Percentiles rank a stretch among this genome's conserved stretches.
Conservation (phyloP, 2,797 vertebrate genomes). For the Aeoliscus strigatus region DNA sequence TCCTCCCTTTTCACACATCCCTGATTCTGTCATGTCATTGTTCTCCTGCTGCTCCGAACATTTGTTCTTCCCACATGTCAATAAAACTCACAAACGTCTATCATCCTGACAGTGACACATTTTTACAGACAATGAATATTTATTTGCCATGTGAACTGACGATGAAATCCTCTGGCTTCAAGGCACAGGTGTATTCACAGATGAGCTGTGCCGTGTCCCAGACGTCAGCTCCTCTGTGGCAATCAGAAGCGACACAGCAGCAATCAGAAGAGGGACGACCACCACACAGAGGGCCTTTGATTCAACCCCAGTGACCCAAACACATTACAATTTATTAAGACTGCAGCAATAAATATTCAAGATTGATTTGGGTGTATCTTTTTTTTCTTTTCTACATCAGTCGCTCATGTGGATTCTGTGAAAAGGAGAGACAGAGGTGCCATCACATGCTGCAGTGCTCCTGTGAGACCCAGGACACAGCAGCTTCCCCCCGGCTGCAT, state of each 20-base stretch:
- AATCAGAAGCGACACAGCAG: constrained; percentile 43
- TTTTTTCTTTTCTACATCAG: constrained; percentile 27
- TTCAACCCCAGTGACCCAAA: constrained; percentile 32
- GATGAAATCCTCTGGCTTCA: constrained; percentile 11
- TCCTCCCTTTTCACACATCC: constrained; percentile 57
- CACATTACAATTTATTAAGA: constrained; percentile 41
- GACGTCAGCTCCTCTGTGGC: constrained; percentile 36
- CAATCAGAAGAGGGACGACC: constrained; percentile 50
- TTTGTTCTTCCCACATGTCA: constrained; percentile 30
- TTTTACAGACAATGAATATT: constrained; percentile 48
- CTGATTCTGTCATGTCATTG: constrained; percentile 55
- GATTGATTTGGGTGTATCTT: constrained; percentile 16
- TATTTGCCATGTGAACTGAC: constrained; percentile 24
- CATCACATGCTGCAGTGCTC: constrained; percentile 47
- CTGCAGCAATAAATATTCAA: constrained; percentile 19
- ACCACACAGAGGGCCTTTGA: constrained; percentile 19
- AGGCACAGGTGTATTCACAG: constrained; percentile 25
- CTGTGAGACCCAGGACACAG: constrained; percentile 48
- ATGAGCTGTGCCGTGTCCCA: constrained; percentile 3
- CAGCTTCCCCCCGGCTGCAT: constrained; percentile 54
- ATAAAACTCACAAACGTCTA: constrained; percentile 43
- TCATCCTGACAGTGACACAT: constrained; percentile 31
- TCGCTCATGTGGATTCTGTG: constrained; percentile 47
- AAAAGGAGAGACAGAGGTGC: constrained; percentile 51
- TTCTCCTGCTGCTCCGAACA: constrained; percentile 34